Evolutionary conservation across 1,140 invertebrate species (phyloP).

Genomic region (Pachypeltis micranthus): DNA sequence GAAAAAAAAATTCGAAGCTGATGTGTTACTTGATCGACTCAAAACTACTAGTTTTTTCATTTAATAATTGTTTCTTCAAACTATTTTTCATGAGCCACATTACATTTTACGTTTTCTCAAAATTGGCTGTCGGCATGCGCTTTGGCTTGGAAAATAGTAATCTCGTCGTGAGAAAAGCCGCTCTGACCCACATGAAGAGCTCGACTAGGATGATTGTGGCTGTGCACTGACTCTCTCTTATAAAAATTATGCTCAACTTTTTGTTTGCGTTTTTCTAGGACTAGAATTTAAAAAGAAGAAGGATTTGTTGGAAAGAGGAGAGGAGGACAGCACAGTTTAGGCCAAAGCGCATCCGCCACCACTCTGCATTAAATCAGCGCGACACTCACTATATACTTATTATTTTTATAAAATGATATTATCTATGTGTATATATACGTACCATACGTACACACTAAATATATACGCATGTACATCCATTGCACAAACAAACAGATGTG

Average conservation of each 20-base stretch:
- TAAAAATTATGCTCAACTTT: neutral
- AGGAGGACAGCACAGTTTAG: neutral
- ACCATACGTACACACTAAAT: constrained; percentile 9
- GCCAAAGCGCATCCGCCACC: neutral
- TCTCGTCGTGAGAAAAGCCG: too few relatives aligned
- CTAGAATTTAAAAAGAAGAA: neutral
- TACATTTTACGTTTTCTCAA: neutral
- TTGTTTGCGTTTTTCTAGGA: neutral
- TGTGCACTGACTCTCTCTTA: neutral
- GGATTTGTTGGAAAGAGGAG: too few relatives aligned
- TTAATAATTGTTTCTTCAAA: neutral
- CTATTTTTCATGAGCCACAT: neutral
- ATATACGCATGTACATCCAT: constrained; percentile 14
- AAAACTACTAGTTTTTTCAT: too few relatives aligned
- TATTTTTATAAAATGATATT: constrained; percentile 4
- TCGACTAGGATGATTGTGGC: neutral
- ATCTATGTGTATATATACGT: constrained; percentile 13
- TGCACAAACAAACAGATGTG: constrained; percentile 15
- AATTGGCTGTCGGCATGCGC: neutral
- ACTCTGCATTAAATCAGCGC: neutral
- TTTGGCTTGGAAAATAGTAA: neutral
- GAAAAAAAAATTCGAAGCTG: constrained; percentile 9
- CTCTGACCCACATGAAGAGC: too few relatives aligned
- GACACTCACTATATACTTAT: constrained; percentile 7
- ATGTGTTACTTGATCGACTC: too few relatives aligned